Percentiles rank a stretch among this genome's conserved stretches.
phyloP scores from a whole-genome alignment of 2,113 vertebrate species.

The Pagrus major region DNA sequence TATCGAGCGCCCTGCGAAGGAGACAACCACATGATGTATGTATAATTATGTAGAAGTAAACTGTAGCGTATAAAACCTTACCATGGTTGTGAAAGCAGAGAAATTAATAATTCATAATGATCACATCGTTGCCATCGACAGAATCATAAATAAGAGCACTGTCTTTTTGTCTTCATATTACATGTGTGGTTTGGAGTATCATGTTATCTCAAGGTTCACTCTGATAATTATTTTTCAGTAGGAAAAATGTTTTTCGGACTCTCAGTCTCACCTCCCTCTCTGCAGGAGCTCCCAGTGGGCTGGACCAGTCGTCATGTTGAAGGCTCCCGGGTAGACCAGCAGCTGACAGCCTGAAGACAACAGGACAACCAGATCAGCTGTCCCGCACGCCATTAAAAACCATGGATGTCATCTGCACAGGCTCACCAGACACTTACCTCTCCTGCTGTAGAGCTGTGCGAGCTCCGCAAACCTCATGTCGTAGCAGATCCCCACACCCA shows the following conservation, averaged over 20 bases:
- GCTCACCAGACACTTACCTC: slow-evolving; percentile 83
- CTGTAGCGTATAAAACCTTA: no score
- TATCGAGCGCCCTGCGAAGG: slow-evolving; percentile 90
- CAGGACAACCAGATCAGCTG: neutral
- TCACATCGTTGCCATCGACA: neutral
- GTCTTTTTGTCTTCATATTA: no score
- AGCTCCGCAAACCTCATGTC: slow-evolving; percentile 97
- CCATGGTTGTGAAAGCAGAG: no score
- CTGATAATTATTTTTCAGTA: neutral
- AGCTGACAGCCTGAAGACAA: slow-evolving; percentile 90
- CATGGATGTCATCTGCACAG: fast-evolving
- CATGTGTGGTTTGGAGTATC: neutral
- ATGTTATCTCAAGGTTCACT: no score
- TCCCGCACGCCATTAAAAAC: no score
- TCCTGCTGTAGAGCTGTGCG: slow-evolving; percentile 92
- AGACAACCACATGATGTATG: neutral
- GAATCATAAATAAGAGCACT: neutral
- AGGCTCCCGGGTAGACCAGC: slow-evolving; percentile 96
- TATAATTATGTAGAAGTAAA: neutral
- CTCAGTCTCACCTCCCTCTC: slow-evolving; percentile 88
- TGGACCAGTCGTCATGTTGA: slow-evolving; percentile 97
- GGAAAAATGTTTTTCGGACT: neutral
- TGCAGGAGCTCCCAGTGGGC: slow-evolving; percentile 98
- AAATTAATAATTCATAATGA: neutral
- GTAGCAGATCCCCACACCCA: slow-evolving; percentile 98